Conservation (phyloP, 2,888 invertebrate species). For the Eurytoma adleriae region DNA sequence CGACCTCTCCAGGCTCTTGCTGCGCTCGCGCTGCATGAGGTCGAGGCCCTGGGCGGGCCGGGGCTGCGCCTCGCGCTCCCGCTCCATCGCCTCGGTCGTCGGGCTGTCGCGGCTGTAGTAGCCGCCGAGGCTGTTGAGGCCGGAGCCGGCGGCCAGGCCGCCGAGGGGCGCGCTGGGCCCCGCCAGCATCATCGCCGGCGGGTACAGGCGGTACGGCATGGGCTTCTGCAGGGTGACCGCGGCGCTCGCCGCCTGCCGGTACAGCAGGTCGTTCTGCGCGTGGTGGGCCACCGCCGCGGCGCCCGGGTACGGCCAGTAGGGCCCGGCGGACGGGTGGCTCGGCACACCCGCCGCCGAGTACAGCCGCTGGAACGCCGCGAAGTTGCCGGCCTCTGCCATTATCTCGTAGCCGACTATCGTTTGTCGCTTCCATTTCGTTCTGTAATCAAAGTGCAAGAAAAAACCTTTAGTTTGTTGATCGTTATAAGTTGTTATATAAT, state of each 20-base stretch:
- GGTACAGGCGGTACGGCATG: constrained; percentile 82
- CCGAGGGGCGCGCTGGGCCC: constrained; percentile 84
- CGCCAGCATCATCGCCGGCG: constrained; percentile 81
- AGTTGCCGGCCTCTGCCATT: constrained; percentile 97
- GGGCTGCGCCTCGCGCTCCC: constrained; percentile 66
- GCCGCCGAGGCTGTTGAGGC: constrained; percentile 65
- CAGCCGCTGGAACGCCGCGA: constrained; percentile 97
- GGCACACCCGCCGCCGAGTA: constrained; percentile 81
- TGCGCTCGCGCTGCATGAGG: constrained; percentile 60
- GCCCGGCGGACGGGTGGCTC: constrained; percentile 69
- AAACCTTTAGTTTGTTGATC: neutral
- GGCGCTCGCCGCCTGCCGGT: constrained; percentile 88
- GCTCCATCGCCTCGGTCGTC: constrained; percentile 65
- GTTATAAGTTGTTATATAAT: no score
- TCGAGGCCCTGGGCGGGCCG: constrained; percentile 53
- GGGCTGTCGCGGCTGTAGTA: constrained; percentile 50
- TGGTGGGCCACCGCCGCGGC: constrained; percentile 76
- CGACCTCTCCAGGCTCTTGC: constrained; percentile 68
- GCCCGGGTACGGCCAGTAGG: constrained; percentile 78
- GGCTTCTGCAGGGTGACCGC: constrained; percentile 91
- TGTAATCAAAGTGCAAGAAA: constrained; percentile 76
- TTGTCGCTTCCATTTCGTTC: constrained; percentile 99
- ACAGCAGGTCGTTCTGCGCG: constrained; percentile 86
- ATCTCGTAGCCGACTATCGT: constrained; percentile 98
- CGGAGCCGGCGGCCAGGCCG: constrained; percentile 80